Evolutionary conservation across 2,888 invertebrate species (phyloP).

Genomic region (Lepidochitona cinerea): DNA sequence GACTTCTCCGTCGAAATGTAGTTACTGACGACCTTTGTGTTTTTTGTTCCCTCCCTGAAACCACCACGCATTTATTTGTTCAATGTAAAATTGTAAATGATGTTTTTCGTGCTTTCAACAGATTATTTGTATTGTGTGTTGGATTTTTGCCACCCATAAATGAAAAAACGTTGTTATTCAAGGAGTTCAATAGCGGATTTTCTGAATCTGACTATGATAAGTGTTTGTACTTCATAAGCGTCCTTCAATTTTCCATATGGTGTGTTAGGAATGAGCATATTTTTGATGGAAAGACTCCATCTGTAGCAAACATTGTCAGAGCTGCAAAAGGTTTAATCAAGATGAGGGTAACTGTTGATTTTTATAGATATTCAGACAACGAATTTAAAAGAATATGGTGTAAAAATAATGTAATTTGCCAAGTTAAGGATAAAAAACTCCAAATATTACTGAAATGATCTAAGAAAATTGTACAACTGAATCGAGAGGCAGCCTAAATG

Average conservation of each 20-base stretch:
- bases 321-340: neutral
- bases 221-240: neutral
- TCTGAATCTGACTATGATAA: neutral
- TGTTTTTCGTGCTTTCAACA: neutral
- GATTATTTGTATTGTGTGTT: neutral
- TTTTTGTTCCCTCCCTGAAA: neutral
- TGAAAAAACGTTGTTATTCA: neutral
- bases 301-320: neutral
- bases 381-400: neutral
- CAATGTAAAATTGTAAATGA: neutral
- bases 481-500: no score
- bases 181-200: neutral
- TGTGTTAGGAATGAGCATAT: neutral
- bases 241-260: neutral
- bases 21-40: neutral
- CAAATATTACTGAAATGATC: no score
- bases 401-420: neutral
- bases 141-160: neutral
- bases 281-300: neutral
- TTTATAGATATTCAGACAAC: neutral
- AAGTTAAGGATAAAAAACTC: no score
- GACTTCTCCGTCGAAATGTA: neutral
- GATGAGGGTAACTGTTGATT: neutral
- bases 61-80: neutral
- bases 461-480: no score